These are phyloP conservation scores for Lineus longissimus DNA, from an alignment of 1,140 invertebrate species.

Conservation along the genomic window DNA sequence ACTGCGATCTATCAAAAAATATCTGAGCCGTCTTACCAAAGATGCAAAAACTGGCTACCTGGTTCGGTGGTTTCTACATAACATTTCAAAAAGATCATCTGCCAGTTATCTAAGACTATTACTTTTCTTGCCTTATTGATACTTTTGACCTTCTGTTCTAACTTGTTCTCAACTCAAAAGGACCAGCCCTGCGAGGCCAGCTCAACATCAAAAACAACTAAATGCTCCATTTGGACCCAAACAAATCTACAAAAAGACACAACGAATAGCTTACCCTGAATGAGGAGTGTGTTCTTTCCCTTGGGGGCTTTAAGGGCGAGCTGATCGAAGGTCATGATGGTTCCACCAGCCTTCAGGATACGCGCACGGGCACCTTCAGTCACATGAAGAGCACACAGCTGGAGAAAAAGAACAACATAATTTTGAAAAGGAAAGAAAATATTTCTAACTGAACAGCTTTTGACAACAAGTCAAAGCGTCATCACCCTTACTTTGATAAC, in stretches of 20 bases:
- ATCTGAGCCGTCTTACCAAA: too few relatives aligned
- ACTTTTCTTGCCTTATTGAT: too few relatives aligned
- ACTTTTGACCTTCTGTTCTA: too few relatives aligned
- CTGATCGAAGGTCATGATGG: slow-evolving; percentile 97
- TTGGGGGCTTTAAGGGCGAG: slow-evolving; percentile 86
- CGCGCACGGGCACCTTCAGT: slow-evolving; percentile 90
- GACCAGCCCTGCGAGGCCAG: too few relatives aligned
- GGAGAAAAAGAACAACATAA: slow-evolving; percentile 22
- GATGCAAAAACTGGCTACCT: too few relatives aligned
- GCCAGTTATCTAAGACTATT: too few relatives aligned
- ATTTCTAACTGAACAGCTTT: neutral
- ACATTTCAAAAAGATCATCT: too few relatives aligned
- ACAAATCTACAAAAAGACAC: neutral
- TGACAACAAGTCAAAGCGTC: slow-evolving; percentile 2
- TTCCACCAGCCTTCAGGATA: slow-evolving; percentile 92
- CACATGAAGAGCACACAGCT: slow-evolving; percentile 89
- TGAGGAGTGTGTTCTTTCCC: slow-evolving; percentile 87
- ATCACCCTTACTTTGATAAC: too few relatives aligned
- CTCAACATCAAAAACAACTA: neutral
- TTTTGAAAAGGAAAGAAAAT: neutral
- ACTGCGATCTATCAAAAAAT: too few relatives aligned
- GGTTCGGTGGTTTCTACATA: too few relatives aligned
- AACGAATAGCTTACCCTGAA: slow-evolving; percentile 92
- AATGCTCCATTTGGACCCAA: neutral
- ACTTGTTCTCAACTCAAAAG: too few relatives aligned